Conservation (phyloP, 1,140 invertebrate genomes). For the Diachasma alloeum region DNA sequence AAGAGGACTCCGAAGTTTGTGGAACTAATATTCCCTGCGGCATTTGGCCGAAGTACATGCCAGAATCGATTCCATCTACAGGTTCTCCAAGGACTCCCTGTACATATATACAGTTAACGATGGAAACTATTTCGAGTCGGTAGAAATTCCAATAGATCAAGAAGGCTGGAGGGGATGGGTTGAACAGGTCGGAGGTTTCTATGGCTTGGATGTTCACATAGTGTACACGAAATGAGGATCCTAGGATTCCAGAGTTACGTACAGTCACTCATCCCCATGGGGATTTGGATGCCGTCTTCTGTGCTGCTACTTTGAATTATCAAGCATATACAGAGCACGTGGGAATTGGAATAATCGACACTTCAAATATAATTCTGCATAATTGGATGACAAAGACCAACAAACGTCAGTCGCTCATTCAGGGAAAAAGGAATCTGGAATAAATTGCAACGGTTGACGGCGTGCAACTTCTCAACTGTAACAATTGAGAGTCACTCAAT, state of each 20-base stretch:
- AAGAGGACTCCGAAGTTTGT: neutral
- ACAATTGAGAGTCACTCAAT: neutral
- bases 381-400: no score
- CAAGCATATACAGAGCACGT: neutral
- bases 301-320: constrained; percentile 1
- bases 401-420: no score
- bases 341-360: neutral
- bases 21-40: constrained; percentile 6
- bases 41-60: neutral
- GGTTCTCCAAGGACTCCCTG: neutral
- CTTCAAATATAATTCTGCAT: neutral
- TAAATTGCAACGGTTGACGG: neutral
- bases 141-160: constrained; percentile 31
- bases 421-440: neutral
- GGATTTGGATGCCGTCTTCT: neutral
- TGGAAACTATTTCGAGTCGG: constrained; percentile 32
- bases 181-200: neutral
- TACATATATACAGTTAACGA: constrained; percentile 5
- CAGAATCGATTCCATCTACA: constrained; percentile 1
- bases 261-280: neutral
- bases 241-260: constrained; percentile 15
- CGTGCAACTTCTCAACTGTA: neutral
- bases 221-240: constrained; percentile 4
- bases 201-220: neutral
- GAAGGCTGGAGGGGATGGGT: neutral